Percentiles rank a stretch among this genome's conserved stretches.
These are phyloP conservation scores for Chinchilla lanigera DNA, from an alignment of 2,113 vertebrate genomes.

Conservation along the genomic window DNA sequence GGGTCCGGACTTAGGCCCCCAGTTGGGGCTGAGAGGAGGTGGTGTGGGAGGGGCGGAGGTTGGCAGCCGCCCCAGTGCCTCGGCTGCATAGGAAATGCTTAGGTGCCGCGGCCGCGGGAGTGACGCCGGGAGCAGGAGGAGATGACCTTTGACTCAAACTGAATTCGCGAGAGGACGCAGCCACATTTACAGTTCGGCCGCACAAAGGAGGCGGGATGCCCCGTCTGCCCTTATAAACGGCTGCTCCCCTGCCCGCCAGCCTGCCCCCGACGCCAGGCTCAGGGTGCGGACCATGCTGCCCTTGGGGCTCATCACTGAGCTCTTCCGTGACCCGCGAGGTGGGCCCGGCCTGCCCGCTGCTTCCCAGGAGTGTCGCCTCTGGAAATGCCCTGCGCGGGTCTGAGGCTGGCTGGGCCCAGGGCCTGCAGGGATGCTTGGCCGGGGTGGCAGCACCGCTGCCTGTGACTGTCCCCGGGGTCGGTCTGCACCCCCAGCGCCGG, in stretches of 20 bases:
- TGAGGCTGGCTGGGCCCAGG: neutral
- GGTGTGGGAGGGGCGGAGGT: no score
- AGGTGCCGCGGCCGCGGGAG: no score
- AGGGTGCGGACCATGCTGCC: neutral
- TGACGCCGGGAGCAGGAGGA: neutral
- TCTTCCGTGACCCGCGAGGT: conserved; percentile 66
- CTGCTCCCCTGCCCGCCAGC: neutral
- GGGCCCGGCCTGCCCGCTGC: conserved; percentile 6
- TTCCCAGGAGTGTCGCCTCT: conserved; percentile 60
- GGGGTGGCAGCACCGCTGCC: neutral
- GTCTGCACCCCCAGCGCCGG: neutral
- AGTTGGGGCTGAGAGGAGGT: no score
- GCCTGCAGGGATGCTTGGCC: conserved; percentile 56
- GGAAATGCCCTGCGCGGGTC: conserved; percentile 56
- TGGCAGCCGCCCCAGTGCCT: no score
- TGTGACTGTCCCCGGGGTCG: neutral
- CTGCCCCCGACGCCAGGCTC: neutral
- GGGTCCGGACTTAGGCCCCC: no score
- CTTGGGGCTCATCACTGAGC: neutral
- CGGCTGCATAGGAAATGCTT: neutral
- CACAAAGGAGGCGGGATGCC: no score
- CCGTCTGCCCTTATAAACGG: neutral
- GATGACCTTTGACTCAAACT: neutral
- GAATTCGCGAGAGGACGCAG: neutral
- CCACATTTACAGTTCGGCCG: no score